These are phyloP conservation scores for Craniophora ligustri DNA, from an alignment of 2,888 invertebrate genomes.

Conservation along the genomic window DNA sequence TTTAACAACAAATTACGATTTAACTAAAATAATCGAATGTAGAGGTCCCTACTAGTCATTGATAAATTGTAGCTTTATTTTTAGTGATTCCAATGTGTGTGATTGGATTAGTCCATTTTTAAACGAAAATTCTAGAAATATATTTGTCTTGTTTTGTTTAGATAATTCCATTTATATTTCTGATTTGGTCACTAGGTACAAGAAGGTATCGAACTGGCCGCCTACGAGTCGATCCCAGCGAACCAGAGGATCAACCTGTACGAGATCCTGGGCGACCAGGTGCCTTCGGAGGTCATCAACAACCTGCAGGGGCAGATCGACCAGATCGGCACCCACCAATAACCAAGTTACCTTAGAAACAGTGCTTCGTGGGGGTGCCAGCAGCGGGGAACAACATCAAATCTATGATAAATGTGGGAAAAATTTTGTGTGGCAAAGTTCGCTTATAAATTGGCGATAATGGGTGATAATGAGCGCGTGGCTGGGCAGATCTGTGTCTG, in stretches of 20 bases:
- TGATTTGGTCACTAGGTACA: slow-evolving; percentile 88
- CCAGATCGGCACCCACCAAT: slow-evolving; percentile 92
- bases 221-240: slow-evolving; percentile 95
- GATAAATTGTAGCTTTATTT: too few relatives aligned
- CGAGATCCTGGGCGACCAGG: slow-evolving; percentile 95
- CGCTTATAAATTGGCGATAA: slow-evolving; percentile 13
- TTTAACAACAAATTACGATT: not conserved
- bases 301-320: slow-evolving; percentile 96
- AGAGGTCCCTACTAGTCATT: too few relatives aligned
- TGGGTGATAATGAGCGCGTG: slow-evolving; percentile 2
- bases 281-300: slow-evolving; percentile 95
- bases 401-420: not conserved
- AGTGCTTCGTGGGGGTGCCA: slow-evolving; percentile 41
- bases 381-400: slow-evolving; percentile 25
- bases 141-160: not conserved
- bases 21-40: too few relatives aligned
- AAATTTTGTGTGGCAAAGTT: slow-evolving; percentile 7
- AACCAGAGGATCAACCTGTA: slow-evolving; percentile 95
- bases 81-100: too few relatives aligned
- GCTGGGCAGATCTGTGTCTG: slow-evolving; percentile 12
- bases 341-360: slow-evolving; percentile 37
- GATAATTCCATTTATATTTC: not conserved
- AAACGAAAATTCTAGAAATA: not conserved
- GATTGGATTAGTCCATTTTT: too few relatives aligned
- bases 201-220: slow-evolving; percentile 95